Conservation (phyloP, 2,888 invertebrate genomes). For the Thyatira batis region DNA sequence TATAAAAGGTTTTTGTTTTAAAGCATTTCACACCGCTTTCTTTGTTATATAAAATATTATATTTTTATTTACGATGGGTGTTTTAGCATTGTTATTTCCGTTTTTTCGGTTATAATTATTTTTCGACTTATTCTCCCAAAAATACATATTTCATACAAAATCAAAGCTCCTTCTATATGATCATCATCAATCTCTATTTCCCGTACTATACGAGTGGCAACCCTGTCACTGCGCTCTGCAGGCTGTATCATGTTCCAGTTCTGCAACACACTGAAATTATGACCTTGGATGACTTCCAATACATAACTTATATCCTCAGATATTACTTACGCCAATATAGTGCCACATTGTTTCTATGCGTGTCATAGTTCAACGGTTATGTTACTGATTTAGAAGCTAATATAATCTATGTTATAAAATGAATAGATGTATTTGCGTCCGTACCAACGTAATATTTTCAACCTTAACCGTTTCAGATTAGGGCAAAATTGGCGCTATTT, state of each 20-base stretch:
- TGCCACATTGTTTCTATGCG: neutral
- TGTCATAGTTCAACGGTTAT: neutral
- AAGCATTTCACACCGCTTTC: neutral
- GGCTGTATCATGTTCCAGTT: neutral
- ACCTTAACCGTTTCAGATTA: neutral
- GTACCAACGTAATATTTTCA: no score
- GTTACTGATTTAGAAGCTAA: no score
- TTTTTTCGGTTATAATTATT: no score
- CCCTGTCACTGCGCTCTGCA: neutral
- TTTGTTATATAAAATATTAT: no score
- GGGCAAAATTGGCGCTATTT: neutral
- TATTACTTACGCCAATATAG: neutral
- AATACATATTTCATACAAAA: no score
- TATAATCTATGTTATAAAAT: no score
- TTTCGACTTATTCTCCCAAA: no score
- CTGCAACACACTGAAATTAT: neutral
- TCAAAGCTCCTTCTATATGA: neutral
- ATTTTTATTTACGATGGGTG: no score
- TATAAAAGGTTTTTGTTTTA: neutral
- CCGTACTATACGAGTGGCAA: slow-evolving; percentile 1
- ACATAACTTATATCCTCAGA: neutral
- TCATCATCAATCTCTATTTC: neutral
- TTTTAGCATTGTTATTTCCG: no score
- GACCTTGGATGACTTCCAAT: neutral
- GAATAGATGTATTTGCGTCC: no score